phyloP scores from a whole-genome alignment of 2,797 vertebrate species.

The Pseudomugil tenellus region DNA sequence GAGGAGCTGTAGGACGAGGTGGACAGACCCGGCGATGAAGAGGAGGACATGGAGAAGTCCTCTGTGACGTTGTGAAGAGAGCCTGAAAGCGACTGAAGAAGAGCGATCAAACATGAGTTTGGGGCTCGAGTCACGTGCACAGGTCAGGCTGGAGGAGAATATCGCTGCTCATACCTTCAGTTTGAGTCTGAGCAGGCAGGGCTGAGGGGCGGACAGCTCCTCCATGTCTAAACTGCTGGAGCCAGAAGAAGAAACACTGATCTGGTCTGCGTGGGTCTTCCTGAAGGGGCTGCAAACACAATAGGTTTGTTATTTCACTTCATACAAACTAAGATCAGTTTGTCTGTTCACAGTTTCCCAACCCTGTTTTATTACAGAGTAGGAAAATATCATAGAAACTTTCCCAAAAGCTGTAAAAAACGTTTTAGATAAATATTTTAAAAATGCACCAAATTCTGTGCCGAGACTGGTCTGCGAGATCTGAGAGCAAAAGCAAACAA shows the following conservation, averaged over 20 bases:
- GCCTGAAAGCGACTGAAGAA: constrained; percentile 74
- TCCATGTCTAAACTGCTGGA: constrained; percentile 85
- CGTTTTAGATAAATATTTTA: background rate
- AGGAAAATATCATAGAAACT: no score
- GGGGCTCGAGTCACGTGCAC: background rate
- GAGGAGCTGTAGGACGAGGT: constrained; percentile 74
- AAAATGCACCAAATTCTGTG: background rate
- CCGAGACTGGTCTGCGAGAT: no score
- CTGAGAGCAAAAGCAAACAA: no score
- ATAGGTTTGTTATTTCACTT: no score
- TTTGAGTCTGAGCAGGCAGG: constrained; percentile 61
- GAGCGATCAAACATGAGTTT: background rate
- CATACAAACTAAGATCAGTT: no score
- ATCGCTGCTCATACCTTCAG: constrained; percentile 63
- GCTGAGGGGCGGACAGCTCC: constrained; percentile 68
- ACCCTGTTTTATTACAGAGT: no score
- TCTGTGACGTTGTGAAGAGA: constrained; percentile 78
- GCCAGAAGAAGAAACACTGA: constrained; percentile 83
- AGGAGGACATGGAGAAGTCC: constrained; percentile 58
- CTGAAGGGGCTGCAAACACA: constrained; percentile 55
- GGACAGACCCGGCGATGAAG: constrained; percentile 61
- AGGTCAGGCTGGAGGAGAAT: background rate
- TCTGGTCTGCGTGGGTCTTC: constrained; percentile 79
- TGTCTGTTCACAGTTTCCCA: background rate
- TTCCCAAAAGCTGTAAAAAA: no score